A percentile compares a stretch with the other conserved stretches of the same genome.
These are phyloP conservation scores for Mesodorylaimus sp. DNA, from an alignment of 2,888 invertebrate genomes.

Conservation along the genomic window DNA sequence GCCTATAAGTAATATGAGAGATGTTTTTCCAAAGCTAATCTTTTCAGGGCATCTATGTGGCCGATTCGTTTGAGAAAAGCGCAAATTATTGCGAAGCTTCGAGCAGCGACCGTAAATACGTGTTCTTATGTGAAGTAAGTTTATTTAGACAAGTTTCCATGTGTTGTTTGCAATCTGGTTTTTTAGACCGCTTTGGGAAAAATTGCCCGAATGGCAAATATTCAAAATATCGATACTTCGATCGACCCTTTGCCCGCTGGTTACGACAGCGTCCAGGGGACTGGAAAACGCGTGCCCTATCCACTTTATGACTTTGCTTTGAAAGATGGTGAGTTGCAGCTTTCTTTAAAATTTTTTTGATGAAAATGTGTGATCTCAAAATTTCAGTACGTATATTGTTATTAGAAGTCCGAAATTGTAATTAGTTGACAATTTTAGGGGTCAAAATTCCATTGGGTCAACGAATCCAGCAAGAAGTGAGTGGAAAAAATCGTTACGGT, in stretches of 20 bases:
- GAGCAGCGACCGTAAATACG: slow-evolving; percentile 28
- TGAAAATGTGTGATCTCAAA: neutral
- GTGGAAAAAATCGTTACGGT: slow-evolving; percentile 18
- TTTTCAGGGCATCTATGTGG: slow-evolving; percentile 37
- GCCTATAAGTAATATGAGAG: too few species aligned
- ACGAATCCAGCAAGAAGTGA: slow-evolving; percentile 22
- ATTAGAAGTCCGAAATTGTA: too few species aligned
- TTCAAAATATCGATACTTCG: too few species aligned
- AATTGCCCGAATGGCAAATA: too few species aligned
- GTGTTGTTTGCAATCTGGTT: neutral
- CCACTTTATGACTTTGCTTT: neutral
- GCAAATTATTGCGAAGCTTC: slow-evolving; percentile 30
- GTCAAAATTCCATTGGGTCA: neutral
- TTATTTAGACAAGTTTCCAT: too few species aligned
- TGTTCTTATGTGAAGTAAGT: slow-evolving; percentile 37
- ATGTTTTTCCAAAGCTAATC: slow-evolving; percentile 12
- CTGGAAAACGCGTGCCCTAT: neutral
- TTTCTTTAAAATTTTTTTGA: neutral
- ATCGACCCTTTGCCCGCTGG: neutral
- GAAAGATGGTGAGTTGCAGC: neutral
- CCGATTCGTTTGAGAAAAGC: slow-evolving; percentile 38
- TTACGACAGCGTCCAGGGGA: neutral
- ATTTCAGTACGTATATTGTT: neutral
- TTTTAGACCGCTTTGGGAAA: neutral
- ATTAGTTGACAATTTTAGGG: too few species aligned